Conservation (phyloP, 1,140 invertebrate genomes). For the Nasonia giraulti region DNA sequence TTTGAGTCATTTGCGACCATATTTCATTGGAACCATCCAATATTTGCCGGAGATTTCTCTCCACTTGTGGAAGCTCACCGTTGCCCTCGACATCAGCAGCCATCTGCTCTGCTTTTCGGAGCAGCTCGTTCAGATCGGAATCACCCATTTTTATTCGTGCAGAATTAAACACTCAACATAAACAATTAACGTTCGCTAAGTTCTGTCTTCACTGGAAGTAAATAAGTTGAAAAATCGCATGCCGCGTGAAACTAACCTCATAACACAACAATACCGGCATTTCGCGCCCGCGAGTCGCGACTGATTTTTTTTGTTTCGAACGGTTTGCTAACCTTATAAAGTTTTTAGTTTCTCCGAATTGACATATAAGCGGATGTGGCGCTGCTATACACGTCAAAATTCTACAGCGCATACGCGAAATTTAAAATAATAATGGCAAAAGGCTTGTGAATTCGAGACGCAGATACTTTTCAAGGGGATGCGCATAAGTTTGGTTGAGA, state of each 20-base stretch:
- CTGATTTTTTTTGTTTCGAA: too few species aligned
- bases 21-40: slow-evolving; percentile 93
- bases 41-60: slow-evolving; percentile 92
- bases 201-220: not conserved
- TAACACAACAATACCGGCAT: not conserved
- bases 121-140: slow-evolving; percentile 87
- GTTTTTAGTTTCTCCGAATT: too few species aligned
- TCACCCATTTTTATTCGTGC: slow-evolving; percentile 64
- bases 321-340: too few species aligned
- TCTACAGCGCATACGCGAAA: too few species aligned
- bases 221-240: not conserved
- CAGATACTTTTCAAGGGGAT: too few species aligned
- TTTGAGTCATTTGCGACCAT: slow-evolving; percentile 88
- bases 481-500: too few species aligned
- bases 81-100: slow-evolving; percentile 91
- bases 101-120: slow-evolving; percentile 92
- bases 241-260: not conserved
- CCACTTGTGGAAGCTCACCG: slow-evolving; percentile 88
- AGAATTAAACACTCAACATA: not conserved
- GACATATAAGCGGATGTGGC: too few species aligned
- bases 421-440: too few species aligned
- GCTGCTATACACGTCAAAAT: too few species aligned
- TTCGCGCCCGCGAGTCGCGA: not conserved
- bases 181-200: not conserved
- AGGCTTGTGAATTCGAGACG: too few species aligned